Conservation (phyloP, 2,888 invertebrate species). For the Ennomos erosarius region DNA sequence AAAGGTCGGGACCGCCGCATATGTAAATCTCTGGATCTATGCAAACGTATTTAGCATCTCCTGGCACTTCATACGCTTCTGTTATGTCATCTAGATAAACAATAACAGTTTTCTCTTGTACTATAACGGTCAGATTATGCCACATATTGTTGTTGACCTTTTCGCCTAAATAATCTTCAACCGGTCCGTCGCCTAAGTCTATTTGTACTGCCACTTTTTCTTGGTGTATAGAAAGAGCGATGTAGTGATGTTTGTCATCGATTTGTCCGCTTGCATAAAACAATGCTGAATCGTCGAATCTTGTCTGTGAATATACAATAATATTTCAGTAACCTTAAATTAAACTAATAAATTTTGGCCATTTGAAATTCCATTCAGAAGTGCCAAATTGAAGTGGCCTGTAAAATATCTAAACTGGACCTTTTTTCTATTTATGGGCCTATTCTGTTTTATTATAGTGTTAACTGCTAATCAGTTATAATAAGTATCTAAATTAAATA, state of each 20-base stretch:
- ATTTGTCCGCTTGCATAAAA: constrained; percentile 97
- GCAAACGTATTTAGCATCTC: constrained; percentile 88
- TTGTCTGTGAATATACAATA: constrained; percentile 86
- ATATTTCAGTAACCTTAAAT: neutral
- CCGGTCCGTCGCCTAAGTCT: constrained; percentile 93
- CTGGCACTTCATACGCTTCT: constrained; percentile 89
- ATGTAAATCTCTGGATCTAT: constrained; percentile 98
- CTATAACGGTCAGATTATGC: constrained; percentile 95
- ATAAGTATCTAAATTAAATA: too few relatives aligned
- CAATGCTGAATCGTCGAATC: constrained; percentile 95
- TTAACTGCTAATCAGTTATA: too few relatives aligned
- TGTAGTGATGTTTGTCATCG: constrained; percentile 94
- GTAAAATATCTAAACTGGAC: too few relatives aligned
- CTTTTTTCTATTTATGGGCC: too few relatives aligned
- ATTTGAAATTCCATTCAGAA: too few relatives aligned
- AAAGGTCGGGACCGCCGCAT: constrained; percentile 93
- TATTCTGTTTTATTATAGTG: too few relatives aligned
- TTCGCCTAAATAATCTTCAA: constrained; percentile 88
- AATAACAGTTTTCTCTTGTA: constrained; percentile 89
- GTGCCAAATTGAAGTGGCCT: too few relatives aligned
- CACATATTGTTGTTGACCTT: constrained; percentile 91
- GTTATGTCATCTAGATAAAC: constrained; percentile 91
- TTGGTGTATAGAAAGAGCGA: constrained; percentile 94
- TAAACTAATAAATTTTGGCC: neutral
- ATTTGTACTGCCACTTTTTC: constrained; percentile 94